These are phyloP conservation scores for Erpornis zantholeuca DNA, from an alignment of 2,113 vertebrate genomes.

Conservation along the genomic window DNA sequence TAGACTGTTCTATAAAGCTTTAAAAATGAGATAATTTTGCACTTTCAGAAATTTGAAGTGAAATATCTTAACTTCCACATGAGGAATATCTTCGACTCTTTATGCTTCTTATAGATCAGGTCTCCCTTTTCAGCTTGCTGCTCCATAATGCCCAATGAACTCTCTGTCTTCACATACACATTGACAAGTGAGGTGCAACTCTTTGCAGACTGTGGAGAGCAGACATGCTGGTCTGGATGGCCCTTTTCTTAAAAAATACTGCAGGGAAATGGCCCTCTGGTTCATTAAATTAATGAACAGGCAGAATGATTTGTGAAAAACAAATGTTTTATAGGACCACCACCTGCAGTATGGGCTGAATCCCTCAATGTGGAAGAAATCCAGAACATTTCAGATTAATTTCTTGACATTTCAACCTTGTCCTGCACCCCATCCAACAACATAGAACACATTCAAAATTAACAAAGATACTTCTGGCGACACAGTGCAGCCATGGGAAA, in stretches of 20 bases:
- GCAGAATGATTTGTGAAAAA: slow-evolving; percentile 60
- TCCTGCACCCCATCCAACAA: slow-evolving; percentile 47
- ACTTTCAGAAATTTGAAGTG: neutral
- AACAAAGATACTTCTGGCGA: slow-evolving; percentile 47
- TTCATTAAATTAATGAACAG: slow-evolving; percentile 34
- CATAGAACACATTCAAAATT: slow-evolving; percentile 22
- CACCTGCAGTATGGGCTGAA: slow-evolving; percentile 41
- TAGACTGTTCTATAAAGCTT: neutral
- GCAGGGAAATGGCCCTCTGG: neutral
- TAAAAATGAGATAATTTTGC: neutral
- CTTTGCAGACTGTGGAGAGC: neutral
- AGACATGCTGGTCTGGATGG: neutral
- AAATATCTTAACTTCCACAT: neutral
- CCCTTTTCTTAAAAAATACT: neutral
- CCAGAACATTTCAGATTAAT: slow-evolving; percentile 44
- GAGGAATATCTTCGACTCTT: neutral
- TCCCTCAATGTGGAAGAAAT: slow-evolving; percentile 19
- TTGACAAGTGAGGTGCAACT: neutral
- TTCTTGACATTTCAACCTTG: slow-evolving; percentile 46
- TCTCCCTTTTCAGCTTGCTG: neutral
- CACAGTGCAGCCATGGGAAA: slow-evolving; percentile 33
- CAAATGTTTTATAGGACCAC: slow-evolving; percentile 43
- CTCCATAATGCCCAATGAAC: neutral
- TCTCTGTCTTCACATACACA: neutral
- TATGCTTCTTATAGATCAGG: neutral